Evolutionary conservation across 2,113 vertebrate species (phyloP), one percentile per base, ranked within the genome.

Genomic region (Urocynchramus pylzowi): DNA sequence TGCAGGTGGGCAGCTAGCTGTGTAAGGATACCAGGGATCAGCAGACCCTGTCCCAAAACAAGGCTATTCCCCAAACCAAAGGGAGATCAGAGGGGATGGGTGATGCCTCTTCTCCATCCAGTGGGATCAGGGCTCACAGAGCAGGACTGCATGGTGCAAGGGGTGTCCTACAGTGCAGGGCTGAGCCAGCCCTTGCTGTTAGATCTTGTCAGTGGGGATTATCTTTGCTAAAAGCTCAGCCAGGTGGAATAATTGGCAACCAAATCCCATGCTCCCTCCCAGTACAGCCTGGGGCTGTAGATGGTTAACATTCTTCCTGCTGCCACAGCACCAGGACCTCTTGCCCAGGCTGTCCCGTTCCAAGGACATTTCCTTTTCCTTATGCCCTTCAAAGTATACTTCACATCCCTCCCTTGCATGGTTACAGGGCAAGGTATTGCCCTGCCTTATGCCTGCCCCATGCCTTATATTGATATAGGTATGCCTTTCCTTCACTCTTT

Each of bases 221-320:
- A 94, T 68, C 68, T 81, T 86, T 65, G 27, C 44, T 94, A 52
- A 90, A 90, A 50, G 33, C 52, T 89, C 77, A 84, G 22, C 59
- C 63, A 81, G 39, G n/a, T 92, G 86, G 50, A 95, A 95, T 77
- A 93, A 94, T 53, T 22, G n/a, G 63, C 54, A 93, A 65, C 30
- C 0, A 9, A 61, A 92, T 74, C 39, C 54, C 54, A 16, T 17
- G 44, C 18, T 92, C 23, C 79, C 49, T 94, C 79, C 50, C 6
- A 47, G 0, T 7, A 18, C 42, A 77, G 7, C 53, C 67, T 88
- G 45, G 30, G 41, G 79, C 49, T 86, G 17, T 22, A 16, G 69
- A 56, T 64, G 13, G 17, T 41, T 61, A 73, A 30, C 15, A 15
- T 22, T 89, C 11, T 28, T 70, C 23, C 57, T 1, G 2, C 1